Base-by-base conservation (phyloP, 2,113 vertebrate species). In the Empidonax alnorum region DNA sequence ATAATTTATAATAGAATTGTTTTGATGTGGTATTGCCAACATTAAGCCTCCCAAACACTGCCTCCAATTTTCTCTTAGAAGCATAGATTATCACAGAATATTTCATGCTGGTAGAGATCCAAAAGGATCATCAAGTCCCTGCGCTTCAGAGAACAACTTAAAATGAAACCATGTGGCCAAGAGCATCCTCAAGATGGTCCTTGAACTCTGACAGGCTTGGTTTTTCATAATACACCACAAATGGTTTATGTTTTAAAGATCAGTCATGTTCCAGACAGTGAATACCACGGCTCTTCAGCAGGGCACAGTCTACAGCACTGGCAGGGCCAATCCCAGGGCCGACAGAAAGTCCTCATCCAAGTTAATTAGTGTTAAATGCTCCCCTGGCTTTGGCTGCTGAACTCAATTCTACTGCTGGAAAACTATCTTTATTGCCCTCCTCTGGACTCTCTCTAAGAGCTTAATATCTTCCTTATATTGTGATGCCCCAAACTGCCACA, bases 261-360 rank as follows among this genome's bases (percentile, higher is more conserved):
- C 41, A 81, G 13, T 7, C 11, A 5, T 17, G 4, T 44, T 42
- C 39, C 79, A 39, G 35, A 28, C 22, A 27, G 31, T 53, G 13
- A 4, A 12, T 42, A 24, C 11, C 35, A 35, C 12, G 27, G 5
- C 7, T 12, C 31, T 52, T 87, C 56, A 68, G 31, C 55, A 81
- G 25, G 41, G 22, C 33, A 23, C 12, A 14, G 9, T 23, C 28
- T 82, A 25, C 58, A 65, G 25, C 35, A 61, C n/a, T 55, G 58
- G 12, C 56, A 59, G 25, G 16, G 39, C 17, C 69, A 68, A 93
- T 78, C 7, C 7, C 49, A 58, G 21, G 31, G 46, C 16, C 3
- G 1, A 6, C 0, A 1, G 46, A 62, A 93, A 66, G 21, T 33
- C 22, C 50, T 85, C 3, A 0, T 20, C 14, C 37, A 85, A 42